Base-by-base conservation (phyloP, 2,113 vertebrate genomes). In the Lepus americanus region DNA sequence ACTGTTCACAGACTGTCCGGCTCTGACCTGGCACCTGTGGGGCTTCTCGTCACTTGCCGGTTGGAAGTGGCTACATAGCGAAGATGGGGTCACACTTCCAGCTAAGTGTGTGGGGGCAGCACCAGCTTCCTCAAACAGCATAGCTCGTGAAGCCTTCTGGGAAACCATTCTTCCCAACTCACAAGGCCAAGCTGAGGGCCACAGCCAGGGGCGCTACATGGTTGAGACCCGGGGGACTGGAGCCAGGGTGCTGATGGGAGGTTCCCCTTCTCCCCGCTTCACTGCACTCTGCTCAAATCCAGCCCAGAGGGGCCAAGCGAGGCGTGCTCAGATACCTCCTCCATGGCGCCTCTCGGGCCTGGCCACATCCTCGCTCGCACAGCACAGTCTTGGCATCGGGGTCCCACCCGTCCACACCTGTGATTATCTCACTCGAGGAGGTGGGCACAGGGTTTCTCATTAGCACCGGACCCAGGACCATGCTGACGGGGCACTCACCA, bases 91-190 rank as follows among this genome's bases (percentile, higher is more conserved):
- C 44, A 83, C n/a, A 23, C 27, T 9, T n/a, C 53, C 14, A 55
- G 29, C 9, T 53, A 44, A 0, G 1, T 44, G 9, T 0, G 67
- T 5, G 14, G 51, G 31, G 74, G n/a, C 16, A 13, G 23, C 14
- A 14, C 33, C 27, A 49, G 70, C 53, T 55, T 83, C 69, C 70
- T 49, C 16, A 87, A 93, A 89, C 55, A 39, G 7, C 1, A n/a
- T 2, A 25, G n/a, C 61, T 39, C 39, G 27, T 29, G 51, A 51
- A 44, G 44, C 44, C 44, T 44, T 74, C 31, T 12, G 25, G 76
- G 55, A n/a, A 83, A 39, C 7, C 39, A 36, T 59, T 66, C 29
- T 77, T 10, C 16, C 29, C 16, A 36, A 63, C 55, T 39, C 72
- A 53, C 39, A n/a, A 77, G 72, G 49, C 66, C 66, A 59, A 72